phyloP scores from a whole-genome alignment of 2,113 vertebrate genomes.

The Zosterops pallidus region DNA sequence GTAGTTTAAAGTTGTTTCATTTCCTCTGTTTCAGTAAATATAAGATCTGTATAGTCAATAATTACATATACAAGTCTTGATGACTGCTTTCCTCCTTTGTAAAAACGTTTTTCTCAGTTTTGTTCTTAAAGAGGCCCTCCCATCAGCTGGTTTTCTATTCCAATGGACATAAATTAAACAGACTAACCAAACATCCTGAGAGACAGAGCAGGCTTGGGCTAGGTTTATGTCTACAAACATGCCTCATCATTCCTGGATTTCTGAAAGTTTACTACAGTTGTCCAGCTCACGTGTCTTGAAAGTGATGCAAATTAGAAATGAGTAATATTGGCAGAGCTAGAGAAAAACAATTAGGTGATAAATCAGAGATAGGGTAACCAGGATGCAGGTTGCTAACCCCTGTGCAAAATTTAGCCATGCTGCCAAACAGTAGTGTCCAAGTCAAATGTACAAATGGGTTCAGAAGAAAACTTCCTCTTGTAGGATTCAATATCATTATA shows the following conservation, averaged over 20 bases:
- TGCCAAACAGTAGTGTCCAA: not conserved
- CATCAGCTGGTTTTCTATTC: not conserved
- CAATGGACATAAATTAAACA: not conserved
- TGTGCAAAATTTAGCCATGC: not conserved
- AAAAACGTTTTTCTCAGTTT: not conserved
- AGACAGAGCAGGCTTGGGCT: not conserved
- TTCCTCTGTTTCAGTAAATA: constrained; percentile 6
- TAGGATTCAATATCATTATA: not conserved
- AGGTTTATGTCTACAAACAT: not conserved
- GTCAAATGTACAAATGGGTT: not conserved
- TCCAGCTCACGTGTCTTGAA: not conserved
- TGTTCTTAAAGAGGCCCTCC: not conserved
- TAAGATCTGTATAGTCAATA: not conserved
- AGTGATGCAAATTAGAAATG: not conserved
- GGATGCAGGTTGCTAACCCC: not conserved
- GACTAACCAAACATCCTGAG: not conserved
- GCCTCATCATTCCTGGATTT: not conserved
- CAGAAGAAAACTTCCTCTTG: not conserved
- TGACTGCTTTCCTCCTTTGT: not conserved
- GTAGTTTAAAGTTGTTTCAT: not conserved
- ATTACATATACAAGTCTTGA: not conserved
- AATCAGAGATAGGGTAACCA: not conserved
- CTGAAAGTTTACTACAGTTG: not conserved
- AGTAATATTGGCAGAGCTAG: not conserved
- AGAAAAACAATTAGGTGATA: not conserved